Evolutionary conservation across 2,797 vertebrate genomes (phyloP), one percentile per base, ranked within the genome.

Genomic region (Mionectes olivaceus): DNA sequence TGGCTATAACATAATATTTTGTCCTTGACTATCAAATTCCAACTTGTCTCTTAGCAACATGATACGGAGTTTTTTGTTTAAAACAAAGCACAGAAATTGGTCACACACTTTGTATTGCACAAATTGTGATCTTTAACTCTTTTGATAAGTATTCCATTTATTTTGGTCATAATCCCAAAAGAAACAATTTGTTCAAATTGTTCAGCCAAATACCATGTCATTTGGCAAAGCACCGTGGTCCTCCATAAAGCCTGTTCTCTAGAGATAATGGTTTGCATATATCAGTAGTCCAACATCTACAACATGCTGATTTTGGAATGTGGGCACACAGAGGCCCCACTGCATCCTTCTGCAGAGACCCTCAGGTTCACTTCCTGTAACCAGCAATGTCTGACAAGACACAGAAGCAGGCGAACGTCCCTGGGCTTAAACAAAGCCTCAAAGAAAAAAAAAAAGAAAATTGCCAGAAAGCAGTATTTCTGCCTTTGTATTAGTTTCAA

Each of bases 91-190:
- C 30, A 81, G 65, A 90, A 93, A 92, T 13, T n/a, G 19, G 55
- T 80, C 37, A 30, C 43, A 44, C 53, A 46, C 60, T 94, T 64
- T 92, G 69, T 83, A 74, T 52, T 68, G 53, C 24, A 37, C 67
- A 79, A 91, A 70, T 23, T 52, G 49, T 57, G 23, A 63, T 93
- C 80, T 87, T 95, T 69, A 93, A 85, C 46, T 93, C 65, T 63
- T 95, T 94, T 88, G 69, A 90, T 88, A 88, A 89, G 67, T 82
- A 92, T 78, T 93, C 64, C 27, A 57, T 93, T 97, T 92, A 73
- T 90, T 94, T 84, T 94, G 89, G 92, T 93, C 83, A 65, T 41
- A 92, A 87, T 87, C 74, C 94, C 90, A 93, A 93, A 78, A 79
- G 55, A 90, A 83, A 85, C 67, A 79, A 89, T 76, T 90, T 88